Evolutionary conservation across 1,140 invertebrate species (phyloP).

Genomic region (Onthophagus taurus): DNA sequence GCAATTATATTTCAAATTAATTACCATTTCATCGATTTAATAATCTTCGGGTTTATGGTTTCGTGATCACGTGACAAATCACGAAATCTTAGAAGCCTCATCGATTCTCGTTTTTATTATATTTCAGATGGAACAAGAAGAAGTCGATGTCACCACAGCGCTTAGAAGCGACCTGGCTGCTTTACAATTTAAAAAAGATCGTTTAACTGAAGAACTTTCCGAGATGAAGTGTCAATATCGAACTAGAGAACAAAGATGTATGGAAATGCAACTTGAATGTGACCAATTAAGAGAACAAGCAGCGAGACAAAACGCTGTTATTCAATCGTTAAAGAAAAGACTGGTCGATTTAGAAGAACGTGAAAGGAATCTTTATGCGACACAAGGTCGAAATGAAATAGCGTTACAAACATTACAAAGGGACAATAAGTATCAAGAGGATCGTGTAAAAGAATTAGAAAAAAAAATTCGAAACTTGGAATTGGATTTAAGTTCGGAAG

Average conservation of each 20-base stretch:
- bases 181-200: slow-evolving; percentile 69
- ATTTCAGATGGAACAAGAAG: slow-evolving; percentile 44
- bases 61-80: too few species aligned
- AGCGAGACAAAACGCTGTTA: slow-evolving; percentile 67
- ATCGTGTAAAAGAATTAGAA: slow-evolving; percentile 63
- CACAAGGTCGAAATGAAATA: slow-evolving; percentile 55
- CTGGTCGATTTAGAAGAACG: slow-evolving; percentile 69
- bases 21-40: too few species aligned
- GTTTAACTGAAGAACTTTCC: slow-evolving; percentile 61
- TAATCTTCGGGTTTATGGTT: too few species aligned
- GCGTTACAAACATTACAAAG: slow-evolving; percentile 61
- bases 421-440: slow-evolving; percentile 58
- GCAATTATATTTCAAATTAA: too few species aligned
- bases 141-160: slow-evolving; percentile 56
- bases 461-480: slow-evolving; percentile 62
- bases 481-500: slow-evolving; percentile 55
- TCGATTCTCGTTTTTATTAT: too few species aligned
- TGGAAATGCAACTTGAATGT: slow-evolving; percentile 56
- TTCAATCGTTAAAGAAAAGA: slow-evolving; percentile 65
- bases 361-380: slow-evolving; percentile 54
- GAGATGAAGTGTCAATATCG: slow-evolving; percentile 57
- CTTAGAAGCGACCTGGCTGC: slow-evolving; percentile 70
- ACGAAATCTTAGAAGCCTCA: too few species aligned
- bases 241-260: slow-evolving; percentile 52
- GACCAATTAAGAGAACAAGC: slow-evolving; percentile 68